Conservation (phyloP, 2,113 vertebrate species). For the Mobula birostris region DNA sequence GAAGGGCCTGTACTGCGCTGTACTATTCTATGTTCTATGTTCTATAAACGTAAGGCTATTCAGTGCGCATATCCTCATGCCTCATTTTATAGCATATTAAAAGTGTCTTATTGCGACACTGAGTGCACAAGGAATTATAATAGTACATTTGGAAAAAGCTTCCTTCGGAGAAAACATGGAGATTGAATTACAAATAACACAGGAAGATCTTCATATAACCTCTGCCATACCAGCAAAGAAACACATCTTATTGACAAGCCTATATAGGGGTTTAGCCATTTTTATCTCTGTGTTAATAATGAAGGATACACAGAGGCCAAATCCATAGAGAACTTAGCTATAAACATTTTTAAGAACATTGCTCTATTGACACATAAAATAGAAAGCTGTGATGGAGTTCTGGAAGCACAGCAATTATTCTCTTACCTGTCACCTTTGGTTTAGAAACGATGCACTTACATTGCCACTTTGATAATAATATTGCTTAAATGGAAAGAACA, state of each 20-base stretch:
- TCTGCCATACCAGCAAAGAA: background rate
- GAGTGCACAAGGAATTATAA: background rate
- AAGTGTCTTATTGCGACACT: background rate
- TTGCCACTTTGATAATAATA: background rate
- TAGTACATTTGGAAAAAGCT: background rate
- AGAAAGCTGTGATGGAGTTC: background rate
- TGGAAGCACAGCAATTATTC: background rate
- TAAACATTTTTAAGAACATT: background rate
- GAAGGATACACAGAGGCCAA: background rate
- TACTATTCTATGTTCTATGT: too few relatives aligned
- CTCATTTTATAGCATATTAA: conserved; percentile 23
- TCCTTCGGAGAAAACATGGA: background rate
- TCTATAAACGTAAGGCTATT: background rate
- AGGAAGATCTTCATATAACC: background rate
- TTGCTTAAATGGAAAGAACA: background rate
- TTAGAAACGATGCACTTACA: background rate
- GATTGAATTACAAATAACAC: background rate
- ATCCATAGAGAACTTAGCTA: background rate
- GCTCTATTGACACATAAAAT: background rate
- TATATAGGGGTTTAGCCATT: background rate
- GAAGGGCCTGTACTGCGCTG: too few relatives aligned
- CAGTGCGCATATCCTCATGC: background rate
- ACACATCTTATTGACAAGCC: background rate
- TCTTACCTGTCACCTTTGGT: background rate
- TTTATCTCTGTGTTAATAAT: background rate